Evolutionary conservation across 2,888 invertebrate genomes (phyloP), one percentile per base, ranked within the genome.

Genomic region (Himalopsyche tibetana): DNA sequence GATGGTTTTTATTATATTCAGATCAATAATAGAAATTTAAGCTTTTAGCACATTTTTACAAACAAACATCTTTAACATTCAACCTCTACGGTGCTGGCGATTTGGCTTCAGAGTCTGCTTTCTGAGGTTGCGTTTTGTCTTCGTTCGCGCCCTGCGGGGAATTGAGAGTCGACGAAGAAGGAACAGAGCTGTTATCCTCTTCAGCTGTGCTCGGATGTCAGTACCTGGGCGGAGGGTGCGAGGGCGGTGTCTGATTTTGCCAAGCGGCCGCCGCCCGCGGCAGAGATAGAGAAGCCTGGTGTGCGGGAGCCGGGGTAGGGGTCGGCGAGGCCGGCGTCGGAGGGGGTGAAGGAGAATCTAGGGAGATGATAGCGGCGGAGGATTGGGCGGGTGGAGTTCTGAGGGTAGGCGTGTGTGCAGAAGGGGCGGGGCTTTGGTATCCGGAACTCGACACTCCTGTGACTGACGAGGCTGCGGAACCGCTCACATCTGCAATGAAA

Each of bases 381-480:
- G 87, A 85, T 80, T 63, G 63, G 15, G 90, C 90, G 85, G 89
- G 90, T 88, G 90, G 91, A 84, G 87, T 91, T 17, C 92, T 91
- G 82, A 95, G 95, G 55, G 85, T 87, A 17, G 89, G 88, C 12
- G 86, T 87, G 83, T 90, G 90, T 84, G 89, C 90, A 88, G 89
- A 90, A 83, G 87, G 91, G 19, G 92, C 91, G 81, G 95, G 95
- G 88, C 95, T 95, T 40, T 94, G 93, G 91, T 95, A 95, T 4
- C 95, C 95, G 88, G 94, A 94, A 88, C 94, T 94, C 8, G 94
- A 94, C 17, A 95, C 95, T 8, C 93, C 92, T 28, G 93, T 92
- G 28, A n/a, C 19, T 63, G 63, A 63, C 0, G 63, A 63, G 19
- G 63, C 63, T 4, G 91, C 90, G 5, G 85, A 85, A 42, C 88